phyloP scores from a whole-genome alignment of 2,113 vertebrate genomes.

The Potamarius usumacintae region DNA sequence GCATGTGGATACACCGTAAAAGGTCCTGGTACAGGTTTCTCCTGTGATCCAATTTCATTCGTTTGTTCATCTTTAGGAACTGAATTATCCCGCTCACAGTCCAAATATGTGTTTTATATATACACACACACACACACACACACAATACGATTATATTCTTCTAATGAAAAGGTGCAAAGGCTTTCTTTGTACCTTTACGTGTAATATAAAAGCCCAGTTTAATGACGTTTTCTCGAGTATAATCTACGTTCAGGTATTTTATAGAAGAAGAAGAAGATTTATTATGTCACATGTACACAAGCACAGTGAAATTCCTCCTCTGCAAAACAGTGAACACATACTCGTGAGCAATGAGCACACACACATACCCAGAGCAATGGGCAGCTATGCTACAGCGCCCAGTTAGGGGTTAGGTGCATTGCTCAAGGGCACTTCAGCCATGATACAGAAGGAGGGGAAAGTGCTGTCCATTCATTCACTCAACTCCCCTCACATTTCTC shows the following conservation, averaged over 20 bases:
- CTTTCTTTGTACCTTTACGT: neutral
- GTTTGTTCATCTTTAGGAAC: neutral
- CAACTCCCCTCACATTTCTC: too few relatives aligned
- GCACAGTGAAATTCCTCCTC: too few relatives aligned
- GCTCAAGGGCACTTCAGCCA: too few relatives aligned
- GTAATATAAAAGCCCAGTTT: neutral
- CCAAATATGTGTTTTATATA: neutral
- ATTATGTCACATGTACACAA: too few relatives aligned
- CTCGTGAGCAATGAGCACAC: too few relatives aligned
- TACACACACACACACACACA: neutral
- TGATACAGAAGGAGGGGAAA: too few relatives aligned
- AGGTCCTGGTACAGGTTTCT: neutral
- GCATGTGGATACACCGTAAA: neutral
- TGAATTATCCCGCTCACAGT: neutral
- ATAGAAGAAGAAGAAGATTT: neutral
- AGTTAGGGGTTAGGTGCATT: too few relatives aligned
- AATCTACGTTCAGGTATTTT: neutral
- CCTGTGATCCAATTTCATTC: neutral
- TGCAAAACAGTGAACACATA: too few relatives aligned
- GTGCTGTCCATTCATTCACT: too few relatives aligned
- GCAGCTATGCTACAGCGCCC: too few relatives aligned
- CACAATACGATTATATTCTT: neutral
- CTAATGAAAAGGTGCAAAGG: neutral
- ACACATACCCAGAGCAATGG: too few relatives aligned
- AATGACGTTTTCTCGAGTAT: neutral